Conservation (phyloP, 2,888 invertebrate species). For the Cheilosia impressa region DNA sequence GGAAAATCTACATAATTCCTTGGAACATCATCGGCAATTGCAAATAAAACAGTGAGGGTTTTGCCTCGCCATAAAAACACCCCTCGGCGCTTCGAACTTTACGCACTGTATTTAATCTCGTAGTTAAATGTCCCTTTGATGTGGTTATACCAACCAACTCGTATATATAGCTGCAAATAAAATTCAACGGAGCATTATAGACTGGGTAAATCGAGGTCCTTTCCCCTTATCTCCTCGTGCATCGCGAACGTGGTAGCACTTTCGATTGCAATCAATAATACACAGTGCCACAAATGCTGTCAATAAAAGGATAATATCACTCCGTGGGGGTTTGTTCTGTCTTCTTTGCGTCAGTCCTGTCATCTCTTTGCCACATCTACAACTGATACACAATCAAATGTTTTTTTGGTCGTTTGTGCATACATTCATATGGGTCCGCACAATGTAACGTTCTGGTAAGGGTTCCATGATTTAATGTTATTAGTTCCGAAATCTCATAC, state of each 20-base stretch:
- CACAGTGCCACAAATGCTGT: slow-evolving; percentile 63
- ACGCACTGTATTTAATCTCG: slow-evolving; percentile 48
- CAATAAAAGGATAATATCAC: slow-evolving; percentile 72
- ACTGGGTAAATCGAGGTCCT: slow-evolving; percentile 50
- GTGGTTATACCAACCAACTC: slow-evolving; percentile 50
- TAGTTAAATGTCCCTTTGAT: slow-evolving; percentile 69
- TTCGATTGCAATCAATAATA: slow-evolving; percentile 71
- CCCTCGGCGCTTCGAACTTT: background rate
- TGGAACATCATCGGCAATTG: slow-evolving; percentile 3
- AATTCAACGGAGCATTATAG: slow-evolving; percentile 57
- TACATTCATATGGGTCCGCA: background rate
- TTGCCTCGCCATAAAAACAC: slow-evolving; percentile 13
- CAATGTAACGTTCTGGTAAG: background rate
- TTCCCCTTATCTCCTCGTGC: slow-evolving; percentile 37
- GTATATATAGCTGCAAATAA: slow-evolving; percentile 46
- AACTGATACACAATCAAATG: slow-evolving; percentile 62
- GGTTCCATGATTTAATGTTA: slow-evolving; percentile 72
- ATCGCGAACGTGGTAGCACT: slow-evolving; percentile 46
- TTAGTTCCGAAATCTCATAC: slow-evolving; percentile 61
- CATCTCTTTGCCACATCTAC: slow-evolving; percentile 58
- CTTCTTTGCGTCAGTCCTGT: slow-evolving; percentile 36
- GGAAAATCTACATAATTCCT: slow-evolving; percentile 24
- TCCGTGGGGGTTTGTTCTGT: slow-evolving; percentile 46
- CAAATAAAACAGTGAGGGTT: slow-evolving; percentile 13
- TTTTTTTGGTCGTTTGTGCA: background rate